Evolutionary conservation across 2,113 vertebrate genomes (phyloP), one percentile per base, ranked within the genome.

Genomic region (Thalassarche chlororhynchos): DNA sequence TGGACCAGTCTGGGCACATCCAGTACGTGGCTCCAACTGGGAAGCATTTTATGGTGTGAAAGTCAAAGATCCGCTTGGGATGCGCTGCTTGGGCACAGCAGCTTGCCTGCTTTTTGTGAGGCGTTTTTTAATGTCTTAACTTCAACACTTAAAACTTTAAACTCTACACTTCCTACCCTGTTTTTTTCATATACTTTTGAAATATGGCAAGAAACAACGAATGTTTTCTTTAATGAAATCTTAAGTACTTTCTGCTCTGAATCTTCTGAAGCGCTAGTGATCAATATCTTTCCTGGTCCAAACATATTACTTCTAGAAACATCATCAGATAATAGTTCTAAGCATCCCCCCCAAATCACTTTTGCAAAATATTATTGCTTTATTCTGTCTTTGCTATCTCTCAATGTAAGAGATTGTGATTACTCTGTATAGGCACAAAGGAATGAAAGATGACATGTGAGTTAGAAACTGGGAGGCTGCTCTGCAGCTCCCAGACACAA

Each of bases 401-500:
- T 69, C 84, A 85, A 10, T 66, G 10, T 36, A 89, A 91, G 70
- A 94, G 82, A 85, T 24, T 80, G 85, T 75, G 91, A 96, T 92
- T 93, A 91, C 60, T 57, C 60, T 61, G 84, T 23, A 32, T 3
- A 81, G 77, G 28, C 70, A 91, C 79, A 92, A 97, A 90, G 75
- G 84, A 78, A 95, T 51, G 82, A 95, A 90, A 90, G 84, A 34
- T 36, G 90, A 83, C 81, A 61, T 15, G 3, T 0, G 5, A 94
- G 77, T 60, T 40, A 57, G 94, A 68, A 79, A 96, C 57, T n/a
- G 62, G 60, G 68, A 97, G 92, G 82, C 66, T 21, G 46, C 75
- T 95, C 70, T 87, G 84, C 87, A 76, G 93, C 89, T 97, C 91
- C 90, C 87, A 90, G 91, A 80, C 84, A 87, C 85, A 57, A 93